Conservation (phyloP, 2,888 invertebrate genomes). For the Creontiades dilutus region DNA sequence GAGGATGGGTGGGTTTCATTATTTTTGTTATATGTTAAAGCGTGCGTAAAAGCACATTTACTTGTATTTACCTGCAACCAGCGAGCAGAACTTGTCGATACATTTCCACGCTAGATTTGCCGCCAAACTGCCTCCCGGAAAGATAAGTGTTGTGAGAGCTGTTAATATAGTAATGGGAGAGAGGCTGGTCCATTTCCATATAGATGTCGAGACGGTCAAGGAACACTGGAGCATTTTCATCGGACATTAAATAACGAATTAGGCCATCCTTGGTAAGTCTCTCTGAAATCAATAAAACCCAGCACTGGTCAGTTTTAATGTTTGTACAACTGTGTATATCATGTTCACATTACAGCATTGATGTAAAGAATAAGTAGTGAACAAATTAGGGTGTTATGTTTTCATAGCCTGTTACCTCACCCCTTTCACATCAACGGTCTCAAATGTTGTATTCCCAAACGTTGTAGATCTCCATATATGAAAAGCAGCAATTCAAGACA, state of each 20-base stretch:
- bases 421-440: too few relatives aligned
- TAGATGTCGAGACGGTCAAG: slow-evolving; percentile 97
- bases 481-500: too few relatives aligned
- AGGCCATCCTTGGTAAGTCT: slow-evolving; percentile 96
- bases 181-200: slow-evolving; percentile 99
- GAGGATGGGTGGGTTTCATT: too few relatives aligned
- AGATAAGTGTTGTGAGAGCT: slow-evolving; percentile 98
- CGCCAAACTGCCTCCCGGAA: slow-evolving; percentile 97
- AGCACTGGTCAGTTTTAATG: too few relatives aligned
- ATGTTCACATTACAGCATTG: too few relatives aligned
- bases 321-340: too few relatives aligned
- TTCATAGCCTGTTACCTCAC: too few relatives aligned
- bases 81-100: slow-evolving; percentile 97
- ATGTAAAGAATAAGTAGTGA: too few relatives aligned
- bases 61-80: slow-evolving; percentile 89
- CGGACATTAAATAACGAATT: slow-evolving; percentile 99
- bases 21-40: not conserved
- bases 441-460: too few relatives aligned
- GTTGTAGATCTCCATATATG: too few relatives aligned
- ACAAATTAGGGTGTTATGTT: too few relatives aligned
- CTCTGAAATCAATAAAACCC: slow-evolving; percentile 80
- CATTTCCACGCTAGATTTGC: slow-evolving; percentile 99
- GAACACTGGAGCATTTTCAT: slow-evolving; percentile 99
- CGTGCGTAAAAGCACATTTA: not conserved
- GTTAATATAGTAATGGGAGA: slow-evolving; percentile 99